Base-by-base conservation (phyloP, 2,113 vertebrate species). In the Ammodytes marinus region DNA sequence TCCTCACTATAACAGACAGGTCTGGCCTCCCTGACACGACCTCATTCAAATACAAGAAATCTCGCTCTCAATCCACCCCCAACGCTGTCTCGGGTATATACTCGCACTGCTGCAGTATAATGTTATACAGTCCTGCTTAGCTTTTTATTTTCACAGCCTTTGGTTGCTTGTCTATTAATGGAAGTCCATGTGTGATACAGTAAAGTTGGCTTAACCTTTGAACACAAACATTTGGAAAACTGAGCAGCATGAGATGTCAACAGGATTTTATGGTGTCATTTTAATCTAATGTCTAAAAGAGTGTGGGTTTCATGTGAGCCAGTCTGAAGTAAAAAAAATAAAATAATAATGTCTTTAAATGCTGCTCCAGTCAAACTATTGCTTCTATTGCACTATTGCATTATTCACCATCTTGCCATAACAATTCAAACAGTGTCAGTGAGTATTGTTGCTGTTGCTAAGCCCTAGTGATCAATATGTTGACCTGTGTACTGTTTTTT, bases 31-130 rank as follows among this genome's bases (percentile, higher is more conserved):
- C 80, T n/a, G 95, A 96, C 12, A 80, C 10, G 39, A 54, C 92
- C 0, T 79, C 92, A 12, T 75, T 73, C 4, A 68, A 91, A 77
- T 94, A 92, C 87, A 95, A 83, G 63, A 96, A 95, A 45, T 92
- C 94, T 54, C 90, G 93, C 52, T 96, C 95, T 6, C 81, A 64
- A 12, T 94, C 96, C 27, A 94, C 85, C 1, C 95, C 95, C 0
- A 2, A 82, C 42, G 95, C 67, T 63, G 54, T 79, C 8, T 96
- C 80, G 69, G 83, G 87, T 90, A 84, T 69, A 74, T 3, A 49
- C 45, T 73, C 35, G 65, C 37, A 9, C 17, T 13, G 1, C 17
- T 13, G 1, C 42, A 8, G 13, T 39, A 15, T 6, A 42, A 52
- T 9, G 64, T 54, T 27, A 45, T 6, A 64, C 5, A 69, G 27